phyloP scores from a whole-genome alignment of 2,888 invertebrate species.

The Parnassius mnemosyne region DNA sequence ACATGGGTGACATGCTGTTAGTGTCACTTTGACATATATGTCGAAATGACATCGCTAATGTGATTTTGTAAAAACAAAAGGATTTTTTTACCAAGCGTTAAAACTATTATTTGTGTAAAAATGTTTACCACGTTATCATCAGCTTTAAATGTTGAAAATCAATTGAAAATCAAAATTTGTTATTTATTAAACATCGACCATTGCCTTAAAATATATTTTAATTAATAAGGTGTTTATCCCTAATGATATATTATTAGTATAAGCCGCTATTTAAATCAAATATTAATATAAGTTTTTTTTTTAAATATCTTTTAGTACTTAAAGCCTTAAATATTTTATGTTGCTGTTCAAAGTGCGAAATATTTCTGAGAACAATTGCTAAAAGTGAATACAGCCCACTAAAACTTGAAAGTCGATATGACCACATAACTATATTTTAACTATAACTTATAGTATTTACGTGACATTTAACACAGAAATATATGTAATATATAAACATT shows the following conservation, averaged over 20 bases:
- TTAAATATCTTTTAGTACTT: too few species aligned
- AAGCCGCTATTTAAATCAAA: background rate
- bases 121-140: background rate
- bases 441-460: too few species aligned
- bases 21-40: background rate
- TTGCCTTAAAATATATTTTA: slow-evolving; percentile 5
- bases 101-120: background rate
- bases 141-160: background rate
- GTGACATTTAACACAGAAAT: too few species aligned
- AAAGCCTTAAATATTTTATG: slow-evolving; percentile 4
- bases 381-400: too few species aligned
- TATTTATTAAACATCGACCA: slow-evolving; percentile 5
- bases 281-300: background rate
- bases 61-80: too few species aligned
- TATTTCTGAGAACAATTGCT: background rate
- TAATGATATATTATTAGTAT: background rate
- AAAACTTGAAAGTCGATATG: too few species aligned
- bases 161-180: slow-evolving; percentile 1
- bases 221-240: background rate
- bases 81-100: too few species aligned
- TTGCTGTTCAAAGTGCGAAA: background rate
- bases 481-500: too few species aligned
- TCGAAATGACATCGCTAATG: too few species aligned
- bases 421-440: too few species aligned
- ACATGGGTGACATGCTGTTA: slow-evolving; percentile 17